Evolutionary conservation across 2,113 vertebrate species (phyloP).

Genomic region (Vulpes ferrilata): DNA sequence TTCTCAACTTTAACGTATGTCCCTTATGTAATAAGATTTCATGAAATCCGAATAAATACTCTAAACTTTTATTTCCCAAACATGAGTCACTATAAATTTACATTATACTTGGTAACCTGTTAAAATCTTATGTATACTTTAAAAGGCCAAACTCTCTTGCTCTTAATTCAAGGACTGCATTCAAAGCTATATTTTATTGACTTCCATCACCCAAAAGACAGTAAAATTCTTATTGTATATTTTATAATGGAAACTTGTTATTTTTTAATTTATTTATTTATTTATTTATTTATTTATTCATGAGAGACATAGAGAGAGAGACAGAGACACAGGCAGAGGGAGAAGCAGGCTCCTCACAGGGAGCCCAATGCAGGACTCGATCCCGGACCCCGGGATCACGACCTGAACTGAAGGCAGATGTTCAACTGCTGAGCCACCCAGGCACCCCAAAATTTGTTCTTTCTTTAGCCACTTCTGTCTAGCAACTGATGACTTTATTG

Average conservation of each 20-base stretch:
- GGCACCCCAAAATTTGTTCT: background rate
- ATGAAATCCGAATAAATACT: background rate
- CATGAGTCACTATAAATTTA: background rate
- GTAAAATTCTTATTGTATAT: background rate
- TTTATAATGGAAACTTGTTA: background rate
- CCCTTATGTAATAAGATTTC: background rate
- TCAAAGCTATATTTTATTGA: background rate
- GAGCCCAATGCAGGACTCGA: no score
- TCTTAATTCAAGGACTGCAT: background rate
- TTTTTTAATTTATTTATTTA: no score
- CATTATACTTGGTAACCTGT: background rate
- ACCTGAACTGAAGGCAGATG: no score
- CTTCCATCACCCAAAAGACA: background rate
- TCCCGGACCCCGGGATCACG: no score
- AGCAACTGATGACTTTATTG: background rate
- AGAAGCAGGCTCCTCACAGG: no score
- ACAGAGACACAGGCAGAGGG: no score
- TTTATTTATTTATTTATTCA: no score
- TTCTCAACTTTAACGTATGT: background rate
- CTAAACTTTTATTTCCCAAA: background rate
- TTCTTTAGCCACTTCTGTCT: background rate
- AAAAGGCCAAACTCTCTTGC: background rate
- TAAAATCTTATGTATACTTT: background rate
- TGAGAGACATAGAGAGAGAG: no score
- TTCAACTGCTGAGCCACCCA: no score